These are phyloP conservation scores for Drosophila emarginata DNA, from an alignment of 2,888 invertebrate species.

Conservation along the genomic window DNA sequence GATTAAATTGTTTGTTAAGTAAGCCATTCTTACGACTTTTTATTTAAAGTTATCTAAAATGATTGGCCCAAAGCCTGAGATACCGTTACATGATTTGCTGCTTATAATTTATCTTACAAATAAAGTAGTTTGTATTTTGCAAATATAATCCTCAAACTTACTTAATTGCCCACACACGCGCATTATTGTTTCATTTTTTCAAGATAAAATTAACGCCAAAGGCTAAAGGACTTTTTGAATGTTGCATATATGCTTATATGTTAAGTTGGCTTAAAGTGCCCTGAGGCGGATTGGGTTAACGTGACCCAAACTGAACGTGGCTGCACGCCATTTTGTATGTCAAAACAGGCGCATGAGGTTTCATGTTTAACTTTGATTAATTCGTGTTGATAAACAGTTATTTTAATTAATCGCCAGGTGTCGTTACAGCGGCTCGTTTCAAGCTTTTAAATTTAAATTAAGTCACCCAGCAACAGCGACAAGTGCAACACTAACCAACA, in stretches of 20 bases:
- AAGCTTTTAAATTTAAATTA: slow-evolving; percentile 56
- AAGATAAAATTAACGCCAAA: slow-evolving; percentile 40
- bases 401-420: slow-evolving; percentile 80
- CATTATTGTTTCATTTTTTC: slow-evolving; percentile 24
- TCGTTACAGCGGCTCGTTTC: slow-evolving; percentile 53
- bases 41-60: too few species aligned
- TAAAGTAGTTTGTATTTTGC: neutral
- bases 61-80: too few species aligned
- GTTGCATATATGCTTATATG: neutral
- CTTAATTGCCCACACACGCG: slow-evolving; percentile 44
- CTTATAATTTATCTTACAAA: too few species aligned
- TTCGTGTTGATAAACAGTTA: slow-evolving; percentile 75
- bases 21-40: too few species aligned
- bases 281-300: neutral
- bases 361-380: slow-evolving; percentile 72
- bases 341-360: slow-evolving; percentile 36
- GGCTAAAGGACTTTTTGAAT: slow-evolving; percentile 19
- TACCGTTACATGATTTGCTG: too few species aligned
- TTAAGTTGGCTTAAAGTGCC: neutral
- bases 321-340: slow-evolving; percentile 50
- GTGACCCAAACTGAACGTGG: slow-evolving; percentile 16
- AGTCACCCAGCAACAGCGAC: slow-evolving; percentile 15
- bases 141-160: slow-evolving; percentile 20
- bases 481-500: slow-evolving; percentile 17
- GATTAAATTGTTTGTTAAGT: too few species aligned